phyloP scores from a whole-genome alignment of 2,113 vertebrate genomes.

The Ailurus styani region DNA sequence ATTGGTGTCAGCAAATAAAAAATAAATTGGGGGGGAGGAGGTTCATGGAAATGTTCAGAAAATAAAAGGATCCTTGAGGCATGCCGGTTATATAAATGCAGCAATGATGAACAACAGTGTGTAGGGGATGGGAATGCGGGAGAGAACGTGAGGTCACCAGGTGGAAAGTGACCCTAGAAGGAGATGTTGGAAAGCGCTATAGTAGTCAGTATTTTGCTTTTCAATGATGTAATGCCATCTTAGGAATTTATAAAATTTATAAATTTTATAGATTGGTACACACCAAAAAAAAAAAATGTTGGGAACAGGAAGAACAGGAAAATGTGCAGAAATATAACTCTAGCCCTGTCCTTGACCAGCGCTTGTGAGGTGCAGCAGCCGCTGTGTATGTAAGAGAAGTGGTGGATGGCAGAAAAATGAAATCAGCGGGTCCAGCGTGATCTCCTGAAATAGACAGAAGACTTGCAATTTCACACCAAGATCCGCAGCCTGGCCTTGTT shows the following conservation, averaged over 20 bases:
- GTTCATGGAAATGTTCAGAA: background rate
- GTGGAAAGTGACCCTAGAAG: background rate
- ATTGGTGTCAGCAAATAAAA: slow-evolving; percentile 30
- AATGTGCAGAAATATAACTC: background rate
- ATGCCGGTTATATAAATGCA: background rate
- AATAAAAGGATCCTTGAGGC: background rate
- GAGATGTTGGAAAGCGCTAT: background rate
- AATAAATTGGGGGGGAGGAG: slow-evolving; percentile 8
- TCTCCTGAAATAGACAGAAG: slow-evolving; percentile 78
- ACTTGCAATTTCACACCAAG: slow-evolving; percentile 76
- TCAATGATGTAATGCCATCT: background rate
- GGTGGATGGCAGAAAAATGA: slow-evolving; percentile 53
- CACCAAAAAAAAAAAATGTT: background rate
- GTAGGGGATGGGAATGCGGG: too few species aligned
- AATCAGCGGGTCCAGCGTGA: slow-evolving; percentile 64
- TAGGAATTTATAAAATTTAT: background rate
- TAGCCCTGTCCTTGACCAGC: slow-evolving; percentile 35
- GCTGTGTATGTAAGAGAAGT: slow-evolving; percentile 60
- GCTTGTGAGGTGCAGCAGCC: slow-evolving; percentile 45
- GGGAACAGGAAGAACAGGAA: background rate
- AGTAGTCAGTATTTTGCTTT: background rate
- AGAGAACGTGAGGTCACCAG: background rate
- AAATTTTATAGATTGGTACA: background rate
- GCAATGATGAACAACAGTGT: background rate
- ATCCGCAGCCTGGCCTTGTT: slow-evolving; percentile 77